Conservation (phyloP, 1,140 invertebrate species). For the Papilio helenus region DNA sequence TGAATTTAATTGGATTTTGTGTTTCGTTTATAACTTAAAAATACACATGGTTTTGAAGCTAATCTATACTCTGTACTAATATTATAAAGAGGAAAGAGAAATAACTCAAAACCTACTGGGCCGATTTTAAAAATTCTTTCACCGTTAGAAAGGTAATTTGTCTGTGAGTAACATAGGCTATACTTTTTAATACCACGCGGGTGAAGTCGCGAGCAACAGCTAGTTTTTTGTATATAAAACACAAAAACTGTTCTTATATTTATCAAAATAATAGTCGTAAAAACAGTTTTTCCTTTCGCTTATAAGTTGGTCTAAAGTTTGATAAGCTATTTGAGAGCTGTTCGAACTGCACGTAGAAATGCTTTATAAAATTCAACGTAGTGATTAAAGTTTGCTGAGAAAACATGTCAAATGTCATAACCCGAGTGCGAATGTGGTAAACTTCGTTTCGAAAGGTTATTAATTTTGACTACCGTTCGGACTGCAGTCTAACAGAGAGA, state of each 20-base stretch:
- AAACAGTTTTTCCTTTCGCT: neutral
- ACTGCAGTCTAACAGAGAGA: neutral
- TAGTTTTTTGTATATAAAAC: neutral
- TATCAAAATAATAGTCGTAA: neutral
- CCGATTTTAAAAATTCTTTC: too few relatives aligned
- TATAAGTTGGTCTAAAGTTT: conserved; percentile 11
- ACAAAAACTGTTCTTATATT: neutral
- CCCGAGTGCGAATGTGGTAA: neutral
- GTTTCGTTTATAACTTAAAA: too few relatives aligned
- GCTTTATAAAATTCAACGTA: conserved; percentile 2
- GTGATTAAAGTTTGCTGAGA: conserved; percentile 18
- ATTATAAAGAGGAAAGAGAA: too few relatives aligned
- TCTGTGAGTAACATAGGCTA: too few relatives aligned
- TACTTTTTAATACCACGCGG: too few relatives aligned
- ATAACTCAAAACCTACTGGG: too few relatives aligned
- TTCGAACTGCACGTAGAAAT: conserved; percentile 12
- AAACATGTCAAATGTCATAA: conserved; percentile 12
- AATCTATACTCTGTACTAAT: too few relatives aligned
- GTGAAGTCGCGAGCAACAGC: too few relatives aligned
- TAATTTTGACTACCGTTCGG: neutral
- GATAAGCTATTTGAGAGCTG: conserved; percentile 6
- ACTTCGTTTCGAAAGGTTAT: conserved; percentile 5
- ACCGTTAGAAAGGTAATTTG: too few relatives aligned
- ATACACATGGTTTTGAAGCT: too few relatives aligned
- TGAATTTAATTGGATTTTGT: too few relatives aligned